These are phyloP conservation scores for Channallabes apus DNA, from an alignment of 2,797 vertebrate species.

Conservation along the genomic window DNA sequence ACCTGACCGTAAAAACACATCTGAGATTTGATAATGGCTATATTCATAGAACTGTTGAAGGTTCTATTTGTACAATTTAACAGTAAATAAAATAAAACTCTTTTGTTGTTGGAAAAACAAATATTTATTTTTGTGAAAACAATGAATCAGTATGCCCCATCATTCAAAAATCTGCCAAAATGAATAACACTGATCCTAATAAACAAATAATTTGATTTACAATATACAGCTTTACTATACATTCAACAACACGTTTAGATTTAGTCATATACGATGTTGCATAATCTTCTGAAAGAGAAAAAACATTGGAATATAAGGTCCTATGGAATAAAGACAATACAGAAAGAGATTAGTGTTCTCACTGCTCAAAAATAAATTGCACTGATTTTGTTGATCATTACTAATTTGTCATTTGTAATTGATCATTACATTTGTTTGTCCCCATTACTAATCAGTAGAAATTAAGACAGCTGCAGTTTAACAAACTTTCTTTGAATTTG, in stretches of 20 bases:
- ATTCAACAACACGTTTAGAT: constrained; percentile 25
- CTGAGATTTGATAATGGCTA: background rate
- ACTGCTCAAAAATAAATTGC: constrained; percentile 20
- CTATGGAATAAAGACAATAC: background rate
- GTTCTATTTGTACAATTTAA: background rate
- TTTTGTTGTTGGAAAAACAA: background rate
- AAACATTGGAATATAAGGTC: constrained; percentile 6
- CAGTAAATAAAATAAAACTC: background rate
- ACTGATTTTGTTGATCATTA: constrained; percentile 22
- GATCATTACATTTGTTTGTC: too few relatives aligned
- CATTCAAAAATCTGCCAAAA: background rate
- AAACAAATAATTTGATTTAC: background rate
- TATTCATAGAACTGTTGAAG: background rate
- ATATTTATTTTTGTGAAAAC: constrained; percentile 36
- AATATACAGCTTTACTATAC: constrained; percentile 14
- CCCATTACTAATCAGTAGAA: constrained; percentile 15
- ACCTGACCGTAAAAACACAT: background rate
- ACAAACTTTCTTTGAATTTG: background rate
- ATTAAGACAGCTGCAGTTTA: background rate
- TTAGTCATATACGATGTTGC: constrained; percentile 31
- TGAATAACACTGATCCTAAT: constrained; percentile 14
- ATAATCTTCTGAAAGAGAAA: background rate
- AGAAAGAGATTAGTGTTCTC: constrained; percentile 10
- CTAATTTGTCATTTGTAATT: too few relatives aligned
- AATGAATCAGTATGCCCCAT: constrained; percentile 1